Percentiles rank a stretch among this genome's conserved stretches.
phyloP scores from a whole-genome alignment of 2,797 vertebrate genomes.

The Fistularia tabacaria region DNA sequence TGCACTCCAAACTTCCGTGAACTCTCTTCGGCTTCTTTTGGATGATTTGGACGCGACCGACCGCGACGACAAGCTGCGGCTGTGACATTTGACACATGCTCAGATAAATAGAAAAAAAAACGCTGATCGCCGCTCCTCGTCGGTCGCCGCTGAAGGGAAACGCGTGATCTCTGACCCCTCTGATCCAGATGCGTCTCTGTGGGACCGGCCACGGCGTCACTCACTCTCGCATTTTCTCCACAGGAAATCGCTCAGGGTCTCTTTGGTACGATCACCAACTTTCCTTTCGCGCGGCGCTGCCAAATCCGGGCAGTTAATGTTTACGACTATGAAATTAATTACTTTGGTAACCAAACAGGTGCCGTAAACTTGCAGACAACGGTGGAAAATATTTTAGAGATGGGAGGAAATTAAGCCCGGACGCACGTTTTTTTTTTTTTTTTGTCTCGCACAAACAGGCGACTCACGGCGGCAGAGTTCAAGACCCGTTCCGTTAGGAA shows the following conservation, averaged over 20 bases:
- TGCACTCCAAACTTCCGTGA: no score
- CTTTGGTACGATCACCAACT: conserved; percentile 59
- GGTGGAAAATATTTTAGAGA: conserved; percentile 11
- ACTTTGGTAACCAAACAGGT: conserved; percentile 38
- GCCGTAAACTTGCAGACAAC: conserved; percentile 21
- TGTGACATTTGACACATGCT: no score
- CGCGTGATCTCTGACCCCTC: conserved; percentile 65
- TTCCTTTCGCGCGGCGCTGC: conserved; percentile 54
- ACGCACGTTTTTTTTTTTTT: no score
- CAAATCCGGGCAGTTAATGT: conserved; percentile 29
- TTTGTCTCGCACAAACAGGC: no score
- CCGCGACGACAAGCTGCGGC: no score
- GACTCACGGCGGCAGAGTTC: no score
- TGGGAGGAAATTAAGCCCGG: conserved; percentile 7
- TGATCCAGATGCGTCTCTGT: conserved; percentile 56
- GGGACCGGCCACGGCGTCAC: conserved; percentile 60
- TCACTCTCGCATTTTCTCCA: conserved; percentile 66
- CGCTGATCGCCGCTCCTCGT: conserved; percentile 37
- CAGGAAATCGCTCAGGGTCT: conserved; percentile 70
- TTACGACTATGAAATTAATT: conserved; percentile 39
- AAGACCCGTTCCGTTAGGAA: no score
- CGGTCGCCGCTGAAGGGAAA: conserved; percentile 55
- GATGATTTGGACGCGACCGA: no score
- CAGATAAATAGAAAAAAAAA: no score
- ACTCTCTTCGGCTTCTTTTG: no score